Evolutionary conservation across 2,888 invertebrate genomes (phyloP), one percentile per base, ranked within the genome.

Genomic region (Stictocephala bisonia): DNA sequence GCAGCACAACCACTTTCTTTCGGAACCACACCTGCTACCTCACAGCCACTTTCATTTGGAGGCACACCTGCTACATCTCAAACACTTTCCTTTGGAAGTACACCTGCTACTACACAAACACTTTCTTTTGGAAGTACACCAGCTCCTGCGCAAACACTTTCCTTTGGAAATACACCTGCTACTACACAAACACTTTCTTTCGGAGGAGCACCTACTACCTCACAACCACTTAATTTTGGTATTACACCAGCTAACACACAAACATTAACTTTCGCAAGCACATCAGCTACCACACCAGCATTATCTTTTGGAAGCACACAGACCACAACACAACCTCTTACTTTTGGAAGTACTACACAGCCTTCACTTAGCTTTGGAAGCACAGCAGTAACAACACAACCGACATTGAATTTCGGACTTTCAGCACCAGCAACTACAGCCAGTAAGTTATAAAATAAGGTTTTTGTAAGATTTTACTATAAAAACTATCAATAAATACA

Each of bases 21-120:
- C n/a, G 44, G 64, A n/a, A 44, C 15, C 27, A 29, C 84, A 1
- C 75, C 83, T 1, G 77, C 83, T 0, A 66, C 82, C 2, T 77
- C 74, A 50, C 74, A 82, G 31, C 40, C 81, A 11, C 82, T 80
- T 75, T 82, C 77, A 75, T 85, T 85, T 76, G 67, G 67, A 11
- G 53, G 13, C 41, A 56, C 31, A 7, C 77, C 81, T 13, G 81
- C 72, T 0, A 40, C 53, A 0, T 22, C 66, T 3, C 66, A 50
- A 18, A 3, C 66, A 1, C 40, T 72, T 11, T 53, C 26, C 2
- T 69, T 69, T 40, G 69, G 69, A 15, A 18, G 29, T 1, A 53
- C 64, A 7, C 72, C 66, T 15, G 72, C 72, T 18, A 60, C 60
- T 6, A 60, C 60, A 7, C 60, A 35, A n/a, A 77, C 74, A 44